Evolutionary conservation across 2,113 vertebrate species (phyloP).

Genomic region (Chitala chitala): DNA sequence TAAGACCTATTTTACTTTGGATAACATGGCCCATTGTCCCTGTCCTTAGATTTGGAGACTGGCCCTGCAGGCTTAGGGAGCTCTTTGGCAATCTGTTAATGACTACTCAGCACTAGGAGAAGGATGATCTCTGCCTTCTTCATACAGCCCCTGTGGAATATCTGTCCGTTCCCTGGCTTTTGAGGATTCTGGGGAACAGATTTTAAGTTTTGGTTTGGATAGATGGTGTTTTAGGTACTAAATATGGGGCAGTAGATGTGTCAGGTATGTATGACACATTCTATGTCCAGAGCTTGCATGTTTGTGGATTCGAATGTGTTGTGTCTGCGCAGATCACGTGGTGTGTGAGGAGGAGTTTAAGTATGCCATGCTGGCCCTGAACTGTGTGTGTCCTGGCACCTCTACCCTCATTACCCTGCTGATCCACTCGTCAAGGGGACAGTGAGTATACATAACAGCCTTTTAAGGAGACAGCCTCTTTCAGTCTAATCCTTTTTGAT

Average conservation of each 20-base stretch:
- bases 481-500: not conserved
- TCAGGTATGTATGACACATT: not conserved
- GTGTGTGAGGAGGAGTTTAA: constrained; percentile 79
- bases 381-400: constrained; percentile 74
- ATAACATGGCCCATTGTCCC: no score
- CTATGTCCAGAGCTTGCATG: not conserved
- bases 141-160: no score
- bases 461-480: not conserved
- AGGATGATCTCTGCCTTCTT: no score
- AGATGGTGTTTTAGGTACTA: no score
- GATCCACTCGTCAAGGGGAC: constrained; percentile 74
- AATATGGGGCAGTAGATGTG: not conserved
- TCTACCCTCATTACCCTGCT: constrained; percentile 74
- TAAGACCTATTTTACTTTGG: no score
- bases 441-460: constrained; percentile 56
- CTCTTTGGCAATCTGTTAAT: no score
- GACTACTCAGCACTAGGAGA: no score
- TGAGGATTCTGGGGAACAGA: no score
- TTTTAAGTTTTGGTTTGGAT: not conserved
- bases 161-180: no score
- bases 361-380: constrained; percentile 76
- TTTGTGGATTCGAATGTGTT: not conserved
- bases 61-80: no score
- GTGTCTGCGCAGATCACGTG: constrained; percentile 50
- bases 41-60: no score